Evolutionary conservation across 2,113 vertebrate species (phyloP).

Genomic region (Tupaia tana): DNA sequence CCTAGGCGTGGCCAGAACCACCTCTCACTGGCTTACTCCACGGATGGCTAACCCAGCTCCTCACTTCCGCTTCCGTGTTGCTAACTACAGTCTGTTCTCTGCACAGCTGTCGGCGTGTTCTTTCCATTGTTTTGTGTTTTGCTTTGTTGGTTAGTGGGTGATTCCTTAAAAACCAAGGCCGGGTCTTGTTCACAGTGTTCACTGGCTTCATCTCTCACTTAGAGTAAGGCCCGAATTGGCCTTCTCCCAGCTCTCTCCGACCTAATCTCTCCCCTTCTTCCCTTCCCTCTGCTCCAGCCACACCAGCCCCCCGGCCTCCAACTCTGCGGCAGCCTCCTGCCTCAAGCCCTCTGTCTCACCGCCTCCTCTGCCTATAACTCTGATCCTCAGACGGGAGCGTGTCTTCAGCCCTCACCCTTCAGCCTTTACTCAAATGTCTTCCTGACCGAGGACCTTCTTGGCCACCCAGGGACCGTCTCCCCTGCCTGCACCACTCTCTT

Average conservation of each 20-base stretch:
- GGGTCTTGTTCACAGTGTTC: background rate
- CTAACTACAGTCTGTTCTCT: background rate
- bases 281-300: background rate
- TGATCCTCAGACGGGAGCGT: background rate
- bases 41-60: too few relatives aligned
- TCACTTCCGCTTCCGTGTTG: background rate
- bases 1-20: background rate
- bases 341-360: background rate
- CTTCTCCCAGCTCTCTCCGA: background rate
- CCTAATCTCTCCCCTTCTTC: background rate
- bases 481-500: background rate
- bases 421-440: constrained; percentile 7
- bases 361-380: background rate
- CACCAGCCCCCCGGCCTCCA: background rate
- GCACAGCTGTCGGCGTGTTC: background rate
- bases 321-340: background rate
- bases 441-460: background rate
- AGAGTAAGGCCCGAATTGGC: background rate
- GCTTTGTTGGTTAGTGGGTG: background rate
- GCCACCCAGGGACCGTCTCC: background rate
- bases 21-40: background rate
- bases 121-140: background rate
- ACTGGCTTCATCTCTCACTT: background rate
- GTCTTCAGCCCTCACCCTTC: background rate
- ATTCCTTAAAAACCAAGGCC: background rate